Percentiles rank a stretch among this genome's conserved stretches.
Conservation (phyloP, 2,797 vertebrate species). For the Sebastes vulpes region DNA sequence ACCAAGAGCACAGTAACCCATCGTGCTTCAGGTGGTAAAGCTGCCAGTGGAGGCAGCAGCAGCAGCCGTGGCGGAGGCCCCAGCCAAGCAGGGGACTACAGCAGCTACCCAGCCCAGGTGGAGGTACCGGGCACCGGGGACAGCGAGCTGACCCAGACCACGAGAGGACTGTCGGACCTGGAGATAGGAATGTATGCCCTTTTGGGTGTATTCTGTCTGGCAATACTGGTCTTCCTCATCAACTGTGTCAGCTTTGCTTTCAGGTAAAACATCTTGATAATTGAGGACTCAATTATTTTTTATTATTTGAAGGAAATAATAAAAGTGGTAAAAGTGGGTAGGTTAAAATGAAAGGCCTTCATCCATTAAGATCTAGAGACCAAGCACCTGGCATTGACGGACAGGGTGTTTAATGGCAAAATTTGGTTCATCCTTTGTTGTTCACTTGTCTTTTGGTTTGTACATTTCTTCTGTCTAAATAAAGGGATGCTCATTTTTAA, state of each 20-base stretch:
- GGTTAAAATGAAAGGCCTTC: background rate
- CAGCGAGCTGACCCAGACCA: constrained; percentile 89
- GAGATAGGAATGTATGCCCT: constrained; percentile 99
- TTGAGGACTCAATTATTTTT: background rate
- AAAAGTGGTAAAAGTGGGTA: background rate
- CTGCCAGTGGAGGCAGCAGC: constrained; percentile 72
- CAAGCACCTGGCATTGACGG: background rate
- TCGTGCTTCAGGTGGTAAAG: constrained; percentile 78
- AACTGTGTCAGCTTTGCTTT: constrained; percentile 98
- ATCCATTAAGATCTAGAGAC: background rate
- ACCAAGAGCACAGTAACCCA: constrained; percentile 84
- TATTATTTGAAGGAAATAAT: background rate
- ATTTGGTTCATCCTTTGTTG: background rate
- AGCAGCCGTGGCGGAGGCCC: constrained; percentile 79
- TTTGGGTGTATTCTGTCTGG: constrained; percentile 96
- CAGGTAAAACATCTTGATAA: constrained; percentile 75
- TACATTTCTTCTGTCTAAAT: background rate
- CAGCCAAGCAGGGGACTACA: constrained; percentile 84
- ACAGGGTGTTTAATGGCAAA: background rate
- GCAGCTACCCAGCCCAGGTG: constrained; percentile 88
- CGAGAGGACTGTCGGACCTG: constrained; percentile 92
- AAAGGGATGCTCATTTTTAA: accelerated
- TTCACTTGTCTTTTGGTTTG: background rate
- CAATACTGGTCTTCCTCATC: constrained; percentile 96
- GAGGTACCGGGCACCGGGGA: constrained; percentile 86